Base-by-base conservation (phyloP, 2,113 vertebrate species). In the Casuarius casuarius region DNA sequence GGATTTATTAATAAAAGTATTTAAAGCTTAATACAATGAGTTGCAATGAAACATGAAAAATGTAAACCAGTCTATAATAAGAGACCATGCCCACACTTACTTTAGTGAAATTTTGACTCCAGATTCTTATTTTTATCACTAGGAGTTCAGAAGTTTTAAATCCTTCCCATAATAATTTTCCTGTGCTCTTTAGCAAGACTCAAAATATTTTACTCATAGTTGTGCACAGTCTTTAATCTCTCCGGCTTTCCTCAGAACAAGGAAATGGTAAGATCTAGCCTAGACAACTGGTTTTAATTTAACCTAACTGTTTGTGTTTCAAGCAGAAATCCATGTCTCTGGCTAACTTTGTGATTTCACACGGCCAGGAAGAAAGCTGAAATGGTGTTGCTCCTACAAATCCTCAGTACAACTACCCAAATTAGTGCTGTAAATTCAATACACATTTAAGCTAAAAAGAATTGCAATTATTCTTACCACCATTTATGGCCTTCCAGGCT, bases 391-490 rank as follows among this genome's bases (percentile, higher is more conserved):
- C 46, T 94, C 72, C 78, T 91, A 90, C 62, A 86, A 89, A 84
- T 93, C 40, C 95, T 90, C 87, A 38, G 70, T 56, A 85, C 76
- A 97, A 96, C 88, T 89, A 86, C 81, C 66, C 91, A 92, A 96
- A 96, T 93, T 91, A 95, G 90, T 73, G 89, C 62, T 66, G 31
- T 51, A 96, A 97, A 96, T 95, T 93, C 87, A 95, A 58, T 59
- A 73, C 29, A 59, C 42, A 92, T 91, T 92, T 82, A 29, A 91
- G 67, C 23, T 59, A 35, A 38, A 76, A 61, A 68, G 63, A 78
- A 82, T 70, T 84, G 84, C 75, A 82, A 85, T 56, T 35, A 86
- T 80, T 90, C 38, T 70, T 83, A 71, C 19, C 74, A 87, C 89
- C 73, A 86, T 96, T 90, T 94, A 92, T 90, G 76, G 81, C 35